These are phyloP conservation scores for Macrotrachela quadricornifera DNA, from an alignment of 1,140 invertebrate genomes.

Conservation along the genomic window DNA sequence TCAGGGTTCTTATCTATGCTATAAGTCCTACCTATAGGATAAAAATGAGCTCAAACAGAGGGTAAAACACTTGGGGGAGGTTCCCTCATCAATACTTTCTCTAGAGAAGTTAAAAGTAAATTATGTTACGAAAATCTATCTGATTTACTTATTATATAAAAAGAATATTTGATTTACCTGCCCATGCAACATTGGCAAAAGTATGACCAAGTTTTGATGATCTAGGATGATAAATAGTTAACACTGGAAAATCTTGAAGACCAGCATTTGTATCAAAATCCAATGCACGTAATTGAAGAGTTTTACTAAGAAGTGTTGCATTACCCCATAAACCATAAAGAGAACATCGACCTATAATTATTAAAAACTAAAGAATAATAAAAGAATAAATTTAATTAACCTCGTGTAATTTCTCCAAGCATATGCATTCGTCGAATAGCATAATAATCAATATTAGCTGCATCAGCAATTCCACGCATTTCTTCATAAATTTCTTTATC, in stretches of 20 bases:
- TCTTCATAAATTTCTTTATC: slow-evolving; percentile 15
- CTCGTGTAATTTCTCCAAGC: slow-evolving; percentile 18
- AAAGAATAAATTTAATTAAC: not conserved
- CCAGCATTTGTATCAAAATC: slow-evolving; percentile 19
- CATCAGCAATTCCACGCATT: slow-evolving; percentile 16
- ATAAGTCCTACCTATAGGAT: too few species aligned
- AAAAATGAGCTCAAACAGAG: too few species aligned
- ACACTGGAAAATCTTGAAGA: slow-evolving; percentile 18
- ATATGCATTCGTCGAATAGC: slow-evolving; percentile 16
- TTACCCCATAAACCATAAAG: slow-evolving; percentile 20
- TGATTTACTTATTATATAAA: too few species aligned
- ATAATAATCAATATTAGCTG: slow-evolving; percentile 15
- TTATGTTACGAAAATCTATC: too few species aligned
- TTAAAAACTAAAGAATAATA: not conserved
- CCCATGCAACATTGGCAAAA: slow-evolving; percentile 4
- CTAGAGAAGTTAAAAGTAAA: too few species aligned
- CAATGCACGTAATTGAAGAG: slow-evolving; percentile 14
- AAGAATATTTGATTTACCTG: too few species aligned
- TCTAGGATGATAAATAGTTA: slow-evolving; percentile 18
- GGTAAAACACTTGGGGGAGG: too few species aligned
- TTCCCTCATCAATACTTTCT: too few species aligned
- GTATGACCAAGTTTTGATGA: slow-evolving; percentile 5
- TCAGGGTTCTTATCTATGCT: too few species aligned
- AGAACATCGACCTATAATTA: slow-evolving; percentile 17
- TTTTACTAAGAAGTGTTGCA: not conserved